Evolutionary conservation across 2,797 vertebrate species (phyloP), one percentile per base, ranked within the genome.

Genomic region (Phrynocephalus forsythii): DNA sequence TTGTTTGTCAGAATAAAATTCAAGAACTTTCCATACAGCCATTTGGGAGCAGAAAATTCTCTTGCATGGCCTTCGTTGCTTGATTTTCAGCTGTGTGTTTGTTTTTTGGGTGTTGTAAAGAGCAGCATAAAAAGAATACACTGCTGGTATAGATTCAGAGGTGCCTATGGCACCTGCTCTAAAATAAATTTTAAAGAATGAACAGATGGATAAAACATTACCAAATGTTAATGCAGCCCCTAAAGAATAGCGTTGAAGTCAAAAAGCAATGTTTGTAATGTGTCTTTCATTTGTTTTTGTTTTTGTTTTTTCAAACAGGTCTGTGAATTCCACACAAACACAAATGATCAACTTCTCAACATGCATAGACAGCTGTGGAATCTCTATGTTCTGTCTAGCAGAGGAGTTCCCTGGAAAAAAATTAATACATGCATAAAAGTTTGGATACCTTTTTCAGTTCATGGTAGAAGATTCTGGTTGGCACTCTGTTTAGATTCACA

Each of bases 231-330:
- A 77, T 38, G 15, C 15, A 56, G 63, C 24, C 68, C 24, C 9
- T 56, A 90, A 79, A 18, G 52, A 63, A 63, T 48, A 71, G 63
- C 86, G 75, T 91, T 82, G 89, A 33, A 88, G 50, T 72, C 0
- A 50, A 80, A 38, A 0, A 90, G 86, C 50, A 69, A 82, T 0
- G 22, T 24, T 89, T 76, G 83, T 90, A 91, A 92, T 91, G 93
- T 94, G 78, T 93, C 90, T 60, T 92, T 92, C 3, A 80, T 82
- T 91, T 84, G 89, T 85, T 83, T 89, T 79, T 5, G 90, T 90
- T 94, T 92, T 48, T 94, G 22, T 18, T 93, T 33, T 52, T 92
- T 79, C 67, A 33, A 94, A 96, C 95, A 97, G 96, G 95, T 96
- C 92, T 89, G 91, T 86, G 93, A 84, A 90, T 66, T 79, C 79